These are phyloP conservation scores for Drosophila prolongata DNA, from an alignment of 2,888 invertebrate genomes.

Conservation along the genomic window DNA sequence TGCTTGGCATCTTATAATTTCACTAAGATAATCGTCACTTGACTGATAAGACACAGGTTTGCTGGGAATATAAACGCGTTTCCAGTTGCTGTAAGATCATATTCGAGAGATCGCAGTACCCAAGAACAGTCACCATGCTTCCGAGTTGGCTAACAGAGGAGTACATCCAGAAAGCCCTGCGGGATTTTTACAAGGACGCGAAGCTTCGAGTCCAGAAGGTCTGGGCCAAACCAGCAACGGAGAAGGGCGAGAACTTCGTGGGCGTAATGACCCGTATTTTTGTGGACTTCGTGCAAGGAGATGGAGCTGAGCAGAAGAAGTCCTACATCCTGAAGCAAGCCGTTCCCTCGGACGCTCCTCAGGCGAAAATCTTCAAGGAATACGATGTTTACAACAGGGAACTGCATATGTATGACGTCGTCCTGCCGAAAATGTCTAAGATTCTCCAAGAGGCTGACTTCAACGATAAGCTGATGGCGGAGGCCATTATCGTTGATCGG, in stretches of 20 bases:
- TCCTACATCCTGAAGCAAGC: slow-evolving; percentile 58
- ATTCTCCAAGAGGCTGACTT: slow-evolving; percentile 57
- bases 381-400: slow-evolving; percentile 66
- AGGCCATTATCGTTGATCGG: slow-evolving; percentile 70
- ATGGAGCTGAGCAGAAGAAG: slow-evolving; percentile 15
- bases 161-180: slow-evolving; percentile 54
- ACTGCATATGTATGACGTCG: slow-evolving; percentile 75
- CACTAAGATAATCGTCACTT: slow-evolving; percentile 9
- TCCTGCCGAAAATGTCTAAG: slow-evolving; percentile 68
- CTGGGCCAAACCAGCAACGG: slow-evolving; percentile 50
- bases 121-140: slow-evolving; percentile 32
- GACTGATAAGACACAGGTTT: slow-evolving; percentile 20
- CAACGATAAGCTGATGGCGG: slow-evolving; percentile 59
- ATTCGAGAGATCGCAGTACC: not conserved
- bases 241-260: slow-evolving; percentile 66
- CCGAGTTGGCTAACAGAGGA: slow-evolving; percentile 65
- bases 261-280: slow-evolving; percentile 63
- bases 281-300: slow-evolving; percentile 36
- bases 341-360: slow-evolving; percentile 42
- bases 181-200: slow-evolving; percentile 38
- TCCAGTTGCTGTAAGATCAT: slow-evolving; percentile 5
- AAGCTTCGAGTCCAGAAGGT: slow-evolving; percentile 45
- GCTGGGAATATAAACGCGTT: slow-evolving; percentile 28
- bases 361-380: slow-evolving; percentile 45
- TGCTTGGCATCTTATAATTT: not conserved